phyloP scores from a whole-genome alignment of 1,140 invertebrate genomes.

The Sycophaga agraensis region DNA sequence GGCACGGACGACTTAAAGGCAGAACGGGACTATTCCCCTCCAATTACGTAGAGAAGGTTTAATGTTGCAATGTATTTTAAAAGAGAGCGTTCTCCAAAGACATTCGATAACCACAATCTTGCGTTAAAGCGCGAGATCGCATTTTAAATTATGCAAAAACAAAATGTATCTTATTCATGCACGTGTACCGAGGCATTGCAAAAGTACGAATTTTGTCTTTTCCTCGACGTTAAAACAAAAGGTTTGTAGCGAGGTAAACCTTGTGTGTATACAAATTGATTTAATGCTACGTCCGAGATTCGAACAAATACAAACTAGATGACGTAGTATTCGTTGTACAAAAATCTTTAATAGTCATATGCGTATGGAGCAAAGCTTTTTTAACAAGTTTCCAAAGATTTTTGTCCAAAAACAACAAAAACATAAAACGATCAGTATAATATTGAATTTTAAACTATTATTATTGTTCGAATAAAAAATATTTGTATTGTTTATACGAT shows the following conservation, averaged over 20 bases:
- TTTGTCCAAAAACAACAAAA: slow-evolving; percentile 12
- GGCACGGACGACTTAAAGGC: slow-evolving; percentile 63
- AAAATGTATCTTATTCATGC: slow-evolving; percentile 4
- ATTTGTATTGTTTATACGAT: slow-evolving; percentile 16
- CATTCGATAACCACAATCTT: slow-evolving; percentile 6
- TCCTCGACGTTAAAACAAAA: neutral
- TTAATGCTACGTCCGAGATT: too few relatives aligned
- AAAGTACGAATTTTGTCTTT: slow-evolving; percentile 12
- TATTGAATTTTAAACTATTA: neutral
- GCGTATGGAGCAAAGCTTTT: neutral
- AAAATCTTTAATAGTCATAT: slow-evolving; percentile 13
- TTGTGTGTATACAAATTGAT: too few relatives aligned
- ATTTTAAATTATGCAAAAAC: neutral
- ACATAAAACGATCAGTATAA: neutral
- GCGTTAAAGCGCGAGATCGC: neutral
- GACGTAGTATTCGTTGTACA: slow-evolving; percentile 5
- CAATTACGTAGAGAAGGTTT: slow-evolving; percentile 66
- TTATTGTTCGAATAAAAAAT: slow-evolving; percentile 2
- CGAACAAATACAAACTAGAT: neutral
- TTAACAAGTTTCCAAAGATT: slow-evolving; percentile 14
- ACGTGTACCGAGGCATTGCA: neutral
- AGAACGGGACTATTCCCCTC: slow-evolving; percentile 69
- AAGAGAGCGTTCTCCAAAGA: slow-evolving; percentile 26
- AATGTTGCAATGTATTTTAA: neutral
- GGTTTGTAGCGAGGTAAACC: too few relatives aligned